Percentiles rank a stretch among this genome's conserved stretches.
These are phyloP conservation scores for Tetraneura akinire DNA, from an alignment of 1,140 invertebrate genomes.

Conservation along the genomic window DNA sequence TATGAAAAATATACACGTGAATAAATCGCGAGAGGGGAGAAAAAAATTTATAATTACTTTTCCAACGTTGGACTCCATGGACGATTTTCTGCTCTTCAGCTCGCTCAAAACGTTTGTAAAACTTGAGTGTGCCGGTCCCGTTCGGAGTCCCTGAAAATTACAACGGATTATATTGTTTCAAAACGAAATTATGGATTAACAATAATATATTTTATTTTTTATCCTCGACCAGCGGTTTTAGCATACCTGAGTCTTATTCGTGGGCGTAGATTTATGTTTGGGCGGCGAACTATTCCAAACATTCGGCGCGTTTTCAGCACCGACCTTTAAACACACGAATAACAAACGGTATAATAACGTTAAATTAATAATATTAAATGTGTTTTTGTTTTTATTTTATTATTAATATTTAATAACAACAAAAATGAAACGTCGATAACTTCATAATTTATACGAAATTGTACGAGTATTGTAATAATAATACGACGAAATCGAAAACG, in stretches of 20 bases:
- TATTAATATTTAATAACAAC: no score
- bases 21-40: no score
- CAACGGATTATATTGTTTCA: neutral
- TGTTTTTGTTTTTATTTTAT: neutral
- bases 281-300: constrained; percentile 45
- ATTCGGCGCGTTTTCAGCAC: constrained; percentile 48
- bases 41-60: constrained; percentile 26
- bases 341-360: no score
- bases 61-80: constrained; percentile 56
- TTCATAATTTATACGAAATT: no score
- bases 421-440: no score
- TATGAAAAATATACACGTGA: no score
- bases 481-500: no score
- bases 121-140: constrained; percentile 61
- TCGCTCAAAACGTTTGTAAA: constrained; percentile 65
- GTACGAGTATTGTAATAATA: no score
- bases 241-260: constrained; percentile 61
- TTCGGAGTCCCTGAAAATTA: constrained; percentile 40
- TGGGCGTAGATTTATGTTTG: constrained; percentile 56
- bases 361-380: neutral
- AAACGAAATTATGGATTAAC: neutral
- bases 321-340: constrained; percentile 7
- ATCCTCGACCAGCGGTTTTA: no score
- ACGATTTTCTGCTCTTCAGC: constrained; percentile 61
- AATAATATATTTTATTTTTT: no score